Evolutionary conservation across 2,888 invertebrate species (phyloP).

Genomic region (Candidula unifasciata): DNA sequence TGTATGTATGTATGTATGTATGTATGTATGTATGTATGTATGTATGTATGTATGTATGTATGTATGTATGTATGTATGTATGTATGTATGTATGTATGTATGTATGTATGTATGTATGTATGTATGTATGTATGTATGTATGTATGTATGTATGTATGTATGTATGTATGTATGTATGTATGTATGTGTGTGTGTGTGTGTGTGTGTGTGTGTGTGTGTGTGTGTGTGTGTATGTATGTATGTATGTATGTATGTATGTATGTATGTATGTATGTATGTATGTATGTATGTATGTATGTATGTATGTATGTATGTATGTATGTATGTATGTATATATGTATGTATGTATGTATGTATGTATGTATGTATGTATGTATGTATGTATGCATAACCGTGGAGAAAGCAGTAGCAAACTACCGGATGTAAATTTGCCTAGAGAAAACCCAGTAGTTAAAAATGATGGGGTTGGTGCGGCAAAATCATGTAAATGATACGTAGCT

Average conservation of each 20-base stretch:
- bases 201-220: neutral
- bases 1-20: constrained; percentile 21
- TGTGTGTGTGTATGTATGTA: neutral
- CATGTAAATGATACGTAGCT: no score
- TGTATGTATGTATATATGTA: neutral
- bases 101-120: constrained; percentile 24
- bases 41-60: constrained; percentile 21
- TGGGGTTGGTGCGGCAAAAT: no score
- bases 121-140: constrained; percentile 12
- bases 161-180: constrained; percentile 11
- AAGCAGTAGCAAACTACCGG: no score
- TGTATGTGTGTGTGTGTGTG: neutral
- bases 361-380: constrained; percentile 8
- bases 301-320: constrained; percentile 2
- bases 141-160: constrained; percentile 6
- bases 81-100: neutral
- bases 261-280: constrained; percentile 8
- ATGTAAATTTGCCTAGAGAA: no score
- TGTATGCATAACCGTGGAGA: neutral
- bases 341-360: constrained; percentile 3
- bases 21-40: constrained; percentile 17
- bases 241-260: constrained; percentile 8
- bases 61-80: constrained; percentile 13
- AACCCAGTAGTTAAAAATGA: no score
- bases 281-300: constrained; percentile 8